Conservation (phyloP, 2,113 vertebrate genomes). For the Psittacara wagleri region DNA sequence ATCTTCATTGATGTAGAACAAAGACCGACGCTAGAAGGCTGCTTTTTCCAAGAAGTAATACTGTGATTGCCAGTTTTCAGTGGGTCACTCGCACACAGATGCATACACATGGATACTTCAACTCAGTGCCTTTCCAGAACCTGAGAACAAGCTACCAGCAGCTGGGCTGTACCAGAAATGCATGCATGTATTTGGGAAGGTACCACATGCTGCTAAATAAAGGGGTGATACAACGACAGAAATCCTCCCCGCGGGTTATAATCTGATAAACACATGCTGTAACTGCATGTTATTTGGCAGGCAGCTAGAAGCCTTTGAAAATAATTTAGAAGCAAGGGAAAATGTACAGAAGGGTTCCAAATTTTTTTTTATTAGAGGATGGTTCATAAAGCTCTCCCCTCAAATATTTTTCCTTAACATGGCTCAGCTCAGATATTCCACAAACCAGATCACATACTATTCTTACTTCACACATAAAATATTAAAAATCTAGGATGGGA, state of each 20-base stretch:
- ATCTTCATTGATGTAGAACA: conserved; percentile 78
- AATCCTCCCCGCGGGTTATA: background rate
- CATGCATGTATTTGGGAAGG: conserved; percentile 72
- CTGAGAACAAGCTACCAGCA: conserved; percentile 70
- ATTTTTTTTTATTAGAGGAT: background rate
- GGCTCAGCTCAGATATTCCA: conserved; percentile 45
- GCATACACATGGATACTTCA: conserved; percentile 43
- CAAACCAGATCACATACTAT: conserved; percentile 55
- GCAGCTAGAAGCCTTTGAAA: background rate
- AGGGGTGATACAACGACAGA: conserved; percentile 38
- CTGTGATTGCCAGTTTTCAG: conserved; percentile 46
- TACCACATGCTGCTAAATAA: conserved; percentile 76
- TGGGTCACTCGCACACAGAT: conserved; percentile 51
- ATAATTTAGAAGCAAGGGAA: background rate
- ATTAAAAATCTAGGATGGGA: background rate
- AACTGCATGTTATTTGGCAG: background rate
- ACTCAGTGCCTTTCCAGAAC: conserved; percentile 65
- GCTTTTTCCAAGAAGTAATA: conserved; percentile 52
- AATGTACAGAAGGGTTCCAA: background rate
- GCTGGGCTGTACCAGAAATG: conserved; percentile 71
- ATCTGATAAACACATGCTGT: background rate
- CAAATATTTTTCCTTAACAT: background rate
- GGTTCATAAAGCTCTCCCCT: conserved; percentile 12
- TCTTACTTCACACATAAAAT: conserved; percentile 45
- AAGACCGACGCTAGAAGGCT: conserved; percentile 63